A percentile compares a stretch with the other conserved stretches of the same genome.
Conservation (phyloP, 1,140 invertebrate species). For the Leptinotarsa lineolata region DNA sequence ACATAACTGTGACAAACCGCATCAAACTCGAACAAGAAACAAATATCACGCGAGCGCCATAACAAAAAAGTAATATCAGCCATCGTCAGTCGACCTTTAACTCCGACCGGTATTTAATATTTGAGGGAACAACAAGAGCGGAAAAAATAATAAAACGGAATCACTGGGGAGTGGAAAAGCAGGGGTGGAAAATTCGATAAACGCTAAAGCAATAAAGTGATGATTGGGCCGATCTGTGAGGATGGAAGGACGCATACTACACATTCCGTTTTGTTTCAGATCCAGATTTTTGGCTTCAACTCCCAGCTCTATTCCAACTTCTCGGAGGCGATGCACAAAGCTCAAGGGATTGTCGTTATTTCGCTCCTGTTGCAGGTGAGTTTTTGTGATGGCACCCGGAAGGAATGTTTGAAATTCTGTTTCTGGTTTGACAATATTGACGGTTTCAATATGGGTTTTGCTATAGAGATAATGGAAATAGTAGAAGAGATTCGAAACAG, state of each 20-base stretch:
- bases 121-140: not conserved
- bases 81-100: not conserved
- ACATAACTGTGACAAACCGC: not conserved
- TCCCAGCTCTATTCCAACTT: slow-evolving; percentile 91
- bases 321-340: slow-evolving; percentile 83
- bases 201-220: slow-evolving; percentile 48
- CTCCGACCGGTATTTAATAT: slow-evolving; percentile 5
- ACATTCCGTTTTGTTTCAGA: slow-evolving; percentile 67
- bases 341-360: slow-evolving; percentile 87
- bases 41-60: not conserved
- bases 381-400: slow-evolving; percentile 10
- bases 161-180: not conserved
- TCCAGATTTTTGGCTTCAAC: slow-evolving; percentile 94
- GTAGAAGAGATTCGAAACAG: too few species aligned
- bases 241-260: slow-evolving; percentile 42
- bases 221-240: slow-evolving; percentile 44
- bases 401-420: not conserved
- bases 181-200: slow-evolving; percentile 44
- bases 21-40: not conserved
- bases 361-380: slow-evolving; percentile 84
- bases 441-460: too few species aligned
- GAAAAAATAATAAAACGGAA: slow-evolving; percentile 9
- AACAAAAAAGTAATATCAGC: not conserved
- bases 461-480: too few species aligned
- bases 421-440: too few species aligned